Base-by-base conservation (phyloP, 2,888 invertebrate species). In the Cheilosia scutellata region DNA sequence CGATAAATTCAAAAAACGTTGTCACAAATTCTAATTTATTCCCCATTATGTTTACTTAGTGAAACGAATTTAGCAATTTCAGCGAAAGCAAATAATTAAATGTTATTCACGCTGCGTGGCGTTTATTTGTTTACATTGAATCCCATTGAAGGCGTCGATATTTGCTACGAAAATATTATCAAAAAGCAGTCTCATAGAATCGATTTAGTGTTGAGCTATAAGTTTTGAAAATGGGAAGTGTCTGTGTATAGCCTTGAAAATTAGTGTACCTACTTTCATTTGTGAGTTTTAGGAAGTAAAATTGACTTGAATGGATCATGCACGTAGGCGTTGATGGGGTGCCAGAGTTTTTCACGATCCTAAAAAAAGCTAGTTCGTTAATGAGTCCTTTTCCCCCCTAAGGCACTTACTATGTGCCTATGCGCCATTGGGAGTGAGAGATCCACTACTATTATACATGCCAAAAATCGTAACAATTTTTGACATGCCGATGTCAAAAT, bases 31-130 rank as follows among this genome's bases (percentile, higher is more conserved):
- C 47, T 44, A 57, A 70, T 70, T 70, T 70, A 70, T 44, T 70
- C 33, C n/a, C 25, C 44, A 16, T 6, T 31, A 16, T 74, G 62
- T 74, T 74, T 74, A 63, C 53, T 57, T 74, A 37, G 42, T 58
- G 49, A 68, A 68, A 68, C 42, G 58, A 51, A 49, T 76, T 76
- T 65, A 42, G 49, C 75, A 58, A 66, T 76, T 76, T 66, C 66
- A 60, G 5, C 76, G 66, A 76, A 76, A 66, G 66, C 76, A 68
- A 76, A 68, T 76, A 76, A 76, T 76, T 76, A 76, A 68, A 76
- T 68, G 57, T 76, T 66, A 66, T 58, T 47, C 58, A 49, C 66
- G 40, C 63, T 66, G 66, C 31, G 44, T 57, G 49, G 58, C 40
- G 20, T 60, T 57, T 68, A 60, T 76, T 66, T 76, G 76, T 76